Conservation (phyloP, 2,888 invertebrate genomes). For the Mythimna ferrago region DNA sequence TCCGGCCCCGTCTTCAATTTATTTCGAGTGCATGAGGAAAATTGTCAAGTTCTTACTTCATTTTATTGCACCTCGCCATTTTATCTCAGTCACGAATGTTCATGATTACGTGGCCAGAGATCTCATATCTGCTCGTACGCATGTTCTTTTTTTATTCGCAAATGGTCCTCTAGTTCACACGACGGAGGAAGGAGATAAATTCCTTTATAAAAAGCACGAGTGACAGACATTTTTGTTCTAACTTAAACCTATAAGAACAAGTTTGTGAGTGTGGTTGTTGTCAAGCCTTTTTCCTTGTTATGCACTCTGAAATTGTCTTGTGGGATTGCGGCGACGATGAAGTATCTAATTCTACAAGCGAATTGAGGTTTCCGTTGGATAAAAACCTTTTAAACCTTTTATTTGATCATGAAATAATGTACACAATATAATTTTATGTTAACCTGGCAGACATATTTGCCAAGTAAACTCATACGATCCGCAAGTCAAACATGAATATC, state of each 20-base stretch:
- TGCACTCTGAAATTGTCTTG: conserved; percentile 14
- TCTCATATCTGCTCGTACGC: conserved; percentile 41
- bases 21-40: conserved; percentile 31
- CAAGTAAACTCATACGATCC: conserved; percentile 37
- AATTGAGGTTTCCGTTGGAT: conserved; percentile 6
- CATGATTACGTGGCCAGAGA: conserved; percentile 48
- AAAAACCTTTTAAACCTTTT: conserved; percentile 2
- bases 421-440: conserved; percentile 23
- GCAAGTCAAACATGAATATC: conserved; percentile 32
- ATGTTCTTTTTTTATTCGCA: conserved; percentile 36
- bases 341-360: conserved; percentile 24
- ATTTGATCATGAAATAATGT: conserved; percentile 15
- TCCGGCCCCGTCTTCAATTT: conserved; percentile 12
- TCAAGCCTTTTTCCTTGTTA: conserved; percentile 28
- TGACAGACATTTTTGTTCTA: conserved; percentile 36
- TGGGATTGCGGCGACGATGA: conserved; percentile 18
- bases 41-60: conserved; percentile 37
- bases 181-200: conserved; percentile 48
- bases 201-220: conserved; percentile 47
- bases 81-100: conserved; percentile 51
- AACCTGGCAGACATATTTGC: conserved; percentile 22
- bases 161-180: conserved; percentile 54
- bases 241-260: conserved; percentile 19
- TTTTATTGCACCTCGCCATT: conserved; percentile 36
- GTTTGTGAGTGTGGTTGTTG: conserved; percentile 17